Evolutionary conservation across 2,888 invertebrate species (phyloP).

Genomic region (Eristalis pertinax): DNA sequence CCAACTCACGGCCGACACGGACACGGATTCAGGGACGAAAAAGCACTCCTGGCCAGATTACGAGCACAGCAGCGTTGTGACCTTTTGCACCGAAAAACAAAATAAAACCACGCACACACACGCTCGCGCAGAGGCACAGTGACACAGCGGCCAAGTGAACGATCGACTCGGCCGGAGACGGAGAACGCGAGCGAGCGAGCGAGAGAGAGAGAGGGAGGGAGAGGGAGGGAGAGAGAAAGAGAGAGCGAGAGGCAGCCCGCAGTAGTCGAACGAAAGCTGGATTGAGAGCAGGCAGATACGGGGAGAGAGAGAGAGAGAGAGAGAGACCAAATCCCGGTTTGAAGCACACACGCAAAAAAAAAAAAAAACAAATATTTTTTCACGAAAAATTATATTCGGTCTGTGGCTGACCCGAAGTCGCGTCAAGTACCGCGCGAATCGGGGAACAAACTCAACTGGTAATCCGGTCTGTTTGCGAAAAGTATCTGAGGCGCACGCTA

Average conservation of each 20-base stretch:
- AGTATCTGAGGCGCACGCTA: conserved; percentile 55
- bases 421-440: conserved; percentile 58
- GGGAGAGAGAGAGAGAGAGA: not conserved
- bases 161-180: not conserved
- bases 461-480: conserved; percentile 63
- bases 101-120: not conserved
- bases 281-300: not conserved
- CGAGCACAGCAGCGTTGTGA: conserved; percentile 16
- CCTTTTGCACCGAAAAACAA: conserved; percentile 46
- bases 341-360: not conserved
- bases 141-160: no score
- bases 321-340: conserved; percentile 4
- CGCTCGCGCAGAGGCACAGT: not conserved
- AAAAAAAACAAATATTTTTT: conserved; percentile 4
- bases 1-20: not conserved
- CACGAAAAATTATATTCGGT: conserved; percentile 11
- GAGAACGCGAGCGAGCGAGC: not conserved
- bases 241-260: not conserved
- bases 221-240: not conserved
- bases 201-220: not conserved
- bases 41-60: not conserved
- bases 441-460: conserved; percentile 63
- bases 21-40: not conserved
- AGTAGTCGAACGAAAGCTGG: not conserved
- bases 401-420: conserved; percentile 36